A percentile compares a stretch with the other conserved stretches of the same genome.
Evolutionary conservation across 2,113 vertebrate species (phyloP).

Genomic region (Trinectes maculatus): DNA sequence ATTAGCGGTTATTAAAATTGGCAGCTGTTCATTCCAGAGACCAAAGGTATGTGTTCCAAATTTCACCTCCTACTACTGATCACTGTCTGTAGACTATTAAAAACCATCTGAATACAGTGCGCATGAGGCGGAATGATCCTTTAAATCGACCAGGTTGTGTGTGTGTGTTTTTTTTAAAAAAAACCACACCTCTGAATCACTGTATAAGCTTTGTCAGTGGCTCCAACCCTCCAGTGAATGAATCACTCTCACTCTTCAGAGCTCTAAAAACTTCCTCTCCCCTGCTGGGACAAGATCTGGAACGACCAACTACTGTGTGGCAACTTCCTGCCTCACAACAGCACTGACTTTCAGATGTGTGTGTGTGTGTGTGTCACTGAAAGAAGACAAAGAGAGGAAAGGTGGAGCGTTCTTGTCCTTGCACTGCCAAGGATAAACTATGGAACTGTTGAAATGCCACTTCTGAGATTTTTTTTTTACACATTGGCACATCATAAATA

Average conservation of each 20-base stretch:
- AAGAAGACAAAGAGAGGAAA: slow-evolving; percentile 93
- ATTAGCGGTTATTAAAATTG: not conserved
- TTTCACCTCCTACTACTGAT: not conserved
- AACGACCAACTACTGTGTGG: slow-evolving; percentile 7
- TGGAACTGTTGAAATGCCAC: slow-evolving; percentile 9
- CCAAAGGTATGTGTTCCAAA: not conserved
- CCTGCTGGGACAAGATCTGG: slow-evolving; percentile 28
- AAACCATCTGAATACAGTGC: no score
- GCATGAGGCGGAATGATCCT: not conserved
- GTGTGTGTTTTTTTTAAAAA: not conserved
- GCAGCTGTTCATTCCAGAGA: slow-evolving; percentile 12
- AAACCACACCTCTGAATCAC: not conserved
- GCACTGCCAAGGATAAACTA: slow-evolving; percentile 21
- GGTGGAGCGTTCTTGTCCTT: slow-evolving; percentile 85
- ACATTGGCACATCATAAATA: not conserved
- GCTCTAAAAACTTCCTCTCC: slow-evolving; percentile 32
- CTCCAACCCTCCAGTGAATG: slow-evolving; percentile 1
- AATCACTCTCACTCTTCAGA: slow-evolving; percentile 7
- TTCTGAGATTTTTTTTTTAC: not conserved
- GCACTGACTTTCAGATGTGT: slow-evolving; percentile 39
- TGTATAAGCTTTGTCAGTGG: not conserved
- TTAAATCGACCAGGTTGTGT: no score
- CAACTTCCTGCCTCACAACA: slow-evolving; percentile 65
- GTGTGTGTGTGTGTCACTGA: slow-evolving; percentile 33
- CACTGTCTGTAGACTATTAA: not conserved